Evolutionary conservation across 2,113 vertebrate species (phyloP).

Genomic region (Sminthopsis crassicaudata): DNA sequence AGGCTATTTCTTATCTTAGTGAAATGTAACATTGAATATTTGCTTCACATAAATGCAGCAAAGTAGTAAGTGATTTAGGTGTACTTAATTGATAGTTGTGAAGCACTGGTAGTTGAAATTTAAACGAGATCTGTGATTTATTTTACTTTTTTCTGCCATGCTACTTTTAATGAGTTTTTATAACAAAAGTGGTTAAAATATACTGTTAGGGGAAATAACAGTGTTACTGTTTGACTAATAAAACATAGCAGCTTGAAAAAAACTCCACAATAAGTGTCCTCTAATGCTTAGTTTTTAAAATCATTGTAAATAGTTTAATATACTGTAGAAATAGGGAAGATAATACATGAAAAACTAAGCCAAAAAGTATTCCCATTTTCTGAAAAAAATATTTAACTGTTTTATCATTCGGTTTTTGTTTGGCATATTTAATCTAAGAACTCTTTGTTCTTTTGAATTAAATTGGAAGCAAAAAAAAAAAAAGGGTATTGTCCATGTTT

Average conservation of each 20-base stretch:
- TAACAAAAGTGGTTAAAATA: slow-evolving; percentile 45
- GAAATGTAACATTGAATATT: background rate
- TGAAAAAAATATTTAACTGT: background rate
- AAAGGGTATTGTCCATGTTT: background rate
- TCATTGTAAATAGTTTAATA: slow-evolving; percentile 35
- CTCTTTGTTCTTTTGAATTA: background rate
- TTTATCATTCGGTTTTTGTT: slow-evolving; percentile 16
- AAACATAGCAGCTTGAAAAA: slow-evolving; percentile 36
- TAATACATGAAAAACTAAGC: slow-evolving; percentile 21
- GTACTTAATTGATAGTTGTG: background rate
- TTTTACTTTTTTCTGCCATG: background rate
- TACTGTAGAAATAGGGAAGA: background rate
- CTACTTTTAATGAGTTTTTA: background rate
- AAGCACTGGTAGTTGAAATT: slow-evolving; percentile 14
- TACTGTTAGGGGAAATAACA: slow-evolving; percentile 29
- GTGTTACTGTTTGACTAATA: slow-evolving; percentile 36
- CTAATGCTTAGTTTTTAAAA: slow-evolving; percentile 56
- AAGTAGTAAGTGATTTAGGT: background rate
- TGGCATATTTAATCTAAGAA: slow-evolving; percentile 37
- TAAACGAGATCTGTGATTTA: background rate
- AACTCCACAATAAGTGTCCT: slow-evolving; percentile 8
- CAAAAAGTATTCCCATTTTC: background rate
- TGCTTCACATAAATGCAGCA: background rate
- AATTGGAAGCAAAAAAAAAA: background rate
- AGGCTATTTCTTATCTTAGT: background rate